phyloP scores from a whole-genome alignment of 1,140 invertebrate species.

The Philopotamus ludificatus region DNA sequence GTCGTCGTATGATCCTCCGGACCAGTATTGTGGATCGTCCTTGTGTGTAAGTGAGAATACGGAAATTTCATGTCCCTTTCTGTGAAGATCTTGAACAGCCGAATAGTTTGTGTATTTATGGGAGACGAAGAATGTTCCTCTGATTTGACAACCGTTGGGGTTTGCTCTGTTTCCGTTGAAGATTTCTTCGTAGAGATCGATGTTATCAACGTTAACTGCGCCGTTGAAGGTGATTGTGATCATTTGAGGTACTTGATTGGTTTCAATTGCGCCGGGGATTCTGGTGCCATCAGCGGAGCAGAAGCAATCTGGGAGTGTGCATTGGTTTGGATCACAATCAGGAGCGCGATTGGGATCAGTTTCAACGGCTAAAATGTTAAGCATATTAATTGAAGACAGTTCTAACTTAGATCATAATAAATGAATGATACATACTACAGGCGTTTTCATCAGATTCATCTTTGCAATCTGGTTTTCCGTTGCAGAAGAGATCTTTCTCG shows the following conservation, averaged over 20 bases:
- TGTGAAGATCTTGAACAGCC: constrained; percentile 87
- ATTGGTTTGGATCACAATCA: constrained; percentile 85
- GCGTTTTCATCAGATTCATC: constrained; percentile 95
- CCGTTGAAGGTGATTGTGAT: constrained; percentile 94
- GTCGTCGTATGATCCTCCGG: constrained; percentile 82
- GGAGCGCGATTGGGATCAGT: constrained; percentile 85
- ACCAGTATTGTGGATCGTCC: constrained; percentile 88
- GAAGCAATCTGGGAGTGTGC: constrained; percentile 88
- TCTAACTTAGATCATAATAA: constrained; percentile 6
- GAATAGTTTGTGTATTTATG: constrained; percentile 97
- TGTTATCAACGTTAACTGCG: constrained; percentile 91
- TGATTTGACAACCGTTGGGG: constrained; percentile 91
- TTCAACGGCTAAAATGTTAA: constrained; percentile 79
- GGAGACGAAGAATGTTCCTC: constrained; percentile 92
- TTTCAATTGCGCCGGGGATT: constrained; percentile 80
- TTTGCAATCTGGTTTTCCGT: constrained; percentile 87
- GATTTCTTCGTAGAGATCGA: constrained; percentile 87
- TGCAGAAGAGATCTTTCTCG: constrained; percentile 89
- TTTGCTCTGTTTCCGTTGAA: constrained; percentile 85
- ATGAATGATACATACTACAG: constrained; percentile 73
- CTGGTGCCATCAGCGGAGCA: constrained; percentile 90
- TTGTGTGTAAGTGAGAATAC: constrained; percentile 93
- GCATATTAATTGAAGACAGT: neutral
- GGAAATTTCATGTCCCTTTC: constrained; percentile 89
- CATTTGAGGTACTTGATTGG: constrained; percentile 87